These are phyloP conservation scores for Eupithecia dodoneata DNA, from an alignment of 2,888 invertebrate genomes.

Conservation along the genomic window DNA sequence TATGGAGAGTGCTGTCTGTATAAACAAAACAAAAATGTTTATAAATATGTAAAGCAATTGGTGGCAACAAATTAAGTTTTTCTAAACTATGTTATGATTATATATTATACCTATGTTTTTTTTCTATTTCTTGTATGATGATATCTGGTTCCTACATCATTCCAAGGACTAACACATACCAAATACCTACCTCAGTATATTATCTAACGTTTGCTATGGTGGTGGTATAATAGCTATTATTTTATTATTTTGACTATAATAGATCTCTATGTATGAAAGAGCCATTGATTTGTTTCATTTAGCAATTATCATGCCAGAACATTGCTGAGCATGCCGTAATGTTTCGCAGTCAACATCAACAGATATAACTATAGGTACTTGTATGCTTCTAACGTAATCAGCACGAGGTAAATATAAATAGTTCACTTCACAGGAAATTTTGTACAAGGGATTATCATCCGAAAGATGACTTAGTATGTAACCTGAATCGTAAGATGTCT, in stretches of 20 bases:
- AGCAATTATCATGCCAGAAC: not conserved
- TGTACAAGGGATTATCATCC: constrained; percentile 2
- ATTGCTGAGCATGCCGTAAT: constrained; percentile 41
- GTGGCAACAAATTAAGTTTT: not conserved
- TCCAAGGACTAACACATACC: not conserved
- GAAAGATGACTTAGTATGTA: constrained; percentile 5
- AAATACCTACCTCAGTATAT: not conserved
- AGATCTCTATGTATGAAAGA: not conserved
- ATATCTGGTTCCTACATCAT: not conserved
- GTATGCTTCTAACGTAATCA: constrained; percentile 39
- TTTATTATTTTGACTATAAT: not conserved
- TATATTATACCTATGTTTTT: too few relatives aligned
- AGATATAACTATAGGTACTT: constrained; percentile 42
- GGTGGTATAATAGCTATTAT: not conserved
- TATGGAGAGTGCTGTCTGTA: constrained; percentile 96
- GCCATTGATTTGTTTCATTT: not conserved
- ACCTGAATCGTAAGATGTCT: constrained; percentile 10
- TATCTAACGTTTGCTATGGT: not conserved
- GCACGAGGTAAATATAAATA: constrained; percentile 52
- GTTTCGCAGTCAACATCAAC: constrained; percentile 55
- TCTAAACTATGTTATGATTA: not conserved
- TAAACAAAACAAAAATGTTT: constrained; percentile 47
- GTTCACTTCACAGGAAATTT: constrained; percentile 29
- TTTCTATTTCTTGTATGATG: not conserved
- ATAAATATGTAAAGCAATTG: not conserved